Conservation (phyloP, 1,140 invertebrate species). For the Drosophila nannoptera region DNA sequence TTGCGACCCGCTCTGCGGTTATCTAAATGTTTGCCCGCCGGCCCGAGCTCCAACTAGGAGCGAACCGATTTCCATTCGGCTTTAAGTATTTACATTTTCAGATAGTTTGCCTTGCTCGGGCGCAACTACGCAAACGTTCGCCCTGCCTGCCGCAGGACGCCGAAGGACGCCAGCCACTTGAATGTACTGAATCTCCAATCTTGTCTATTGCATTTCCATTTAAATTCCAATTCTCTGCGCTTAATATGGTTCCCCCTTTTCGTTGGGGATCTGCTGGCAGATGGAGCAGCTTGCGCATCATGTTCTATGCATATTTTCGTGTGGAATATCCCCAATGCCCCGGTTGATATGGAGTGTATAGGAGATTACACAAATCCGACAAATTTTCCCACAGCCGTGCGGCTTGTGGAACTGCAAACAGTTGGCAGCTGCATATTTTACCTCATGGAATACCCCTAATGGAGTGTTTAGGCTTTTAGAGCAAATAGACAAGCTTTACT, state of each 20-base stretch:
- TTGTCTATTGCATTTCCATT: constrained; percentile 49
- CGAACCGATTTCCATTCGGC: constrained; percentile 1
- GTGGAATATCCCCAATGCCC: no score
- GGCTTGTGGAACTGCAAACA: no score
- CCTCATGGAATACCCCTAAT: no score
- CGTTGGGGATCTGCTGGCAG: no score
- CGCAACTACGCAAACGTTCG: constrained; percentile 17
- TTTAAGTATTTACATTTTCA: constrained; percentile 15
- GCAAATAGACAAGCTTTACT: no score
- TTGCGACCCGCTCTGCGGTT: constrained; percentile 20
- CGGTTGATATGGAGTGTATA: no score
- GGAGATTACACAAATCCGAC: no score
- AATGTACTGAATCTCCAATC: constrained; percentile 32
- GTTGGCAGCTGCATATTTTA: no score
- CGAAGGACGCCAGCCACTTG: constrained; percentile 36
- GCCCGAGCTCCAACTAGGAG: constrained; percentile 1
- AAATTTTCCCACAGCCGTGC: no score
- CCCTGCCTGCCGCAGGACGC: not conserved
- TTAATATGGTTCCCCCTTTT: constrained; percentile 43
- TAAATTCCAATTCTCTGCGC: constrained; percentile 30
- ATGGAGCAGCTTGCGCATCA: no score
- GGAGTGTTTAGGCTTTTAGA: no score
- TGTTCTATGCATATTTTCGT: no score
- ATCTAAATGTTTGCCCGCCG: constrained; percentile 1
- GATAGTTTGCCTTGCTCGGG: not conserved